Conservation (phyloP, 1,140 invertebrate species). For the Acromyrmex charruanus region DNA sequence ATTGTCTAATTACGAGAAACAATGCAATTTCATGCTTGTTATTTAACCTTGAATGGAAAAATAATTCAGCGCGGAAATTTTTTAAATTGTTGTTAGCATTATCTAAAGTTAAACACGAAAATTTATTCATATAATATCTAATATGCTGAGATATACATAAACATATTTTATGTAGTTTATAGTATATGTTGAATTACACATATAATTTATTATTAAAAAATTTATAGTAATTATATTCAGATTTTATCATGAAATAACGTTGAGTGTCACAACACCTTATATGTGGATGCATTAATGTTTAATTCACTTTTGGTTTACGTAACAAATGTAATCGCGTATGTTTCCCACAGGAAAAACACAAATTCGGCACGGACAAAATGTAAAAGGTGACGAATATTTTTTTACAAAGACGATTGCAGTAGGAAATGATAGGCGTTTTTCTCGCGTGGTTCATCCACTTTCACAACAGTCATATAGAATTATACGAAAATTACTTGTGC, state of each 20-base stretch:
- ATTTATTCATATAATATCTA: too few relatives aligned
- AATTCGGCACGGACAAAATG: not conserved
- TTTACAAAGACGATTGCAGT: not conserved
- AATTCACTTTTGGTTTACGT: constrained; percentile 13
- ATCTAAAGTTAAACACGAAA: too few relatives aligned
- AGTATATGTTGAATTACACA: not conserved
- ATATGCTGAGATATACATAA: not conserved
- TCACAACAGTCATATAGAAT: constrained; percentile 55
- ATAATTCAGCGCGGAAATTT: too few relatives aligned
- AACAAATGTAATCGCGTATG: not conserved
- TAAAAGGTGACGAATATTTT: not conserved
- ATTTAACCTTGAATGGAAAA: too few relatives aligned
- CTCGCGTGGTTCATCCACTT: constrained; percentile 25
- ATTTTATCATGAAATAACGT: not conserved
- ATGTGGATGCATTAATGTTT: not conserved
- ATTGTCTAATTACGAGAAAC: too few relatives aligned
- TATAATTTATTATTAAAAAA: not conserved
- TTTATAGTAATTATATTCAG: not conserved
- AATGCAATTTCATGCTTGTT: too few relatives aligned
- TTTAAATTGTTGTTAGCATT: too few relatives aligned
- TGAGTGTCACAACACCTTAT: not conserved
- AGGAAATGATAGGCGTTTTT: constrained; percentile 11
- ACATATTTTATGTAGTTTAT: not conserved
- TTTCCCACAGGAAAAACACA: not conserved
- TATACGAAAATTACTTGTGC: constrained; percentile 54